phyloP scores from a whole-genome alignment of 2,888 invertebrate genomes.

The Clostera curtula region DNA sequence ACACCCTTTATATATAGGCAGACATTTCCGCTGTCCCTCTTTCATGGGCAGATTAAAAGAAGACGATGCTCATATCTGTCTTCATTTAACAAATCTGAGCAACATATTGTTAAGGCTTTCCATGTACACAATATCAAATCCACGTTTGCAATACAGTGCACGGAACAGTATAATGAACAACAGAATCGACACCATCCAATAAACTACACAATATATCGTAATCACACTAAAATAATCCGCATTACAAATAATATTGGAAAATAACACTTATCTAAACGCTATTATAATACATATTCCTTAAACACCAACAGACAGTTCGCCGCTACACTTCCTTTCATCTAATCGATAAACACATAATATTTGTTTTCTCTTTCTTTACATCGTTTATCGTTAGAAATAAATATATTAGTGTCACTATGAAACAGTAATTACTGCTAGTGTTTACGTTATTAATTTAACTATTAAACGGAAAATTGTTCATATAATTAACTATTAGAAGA shows the following conservation, averaged over 20 bases:
- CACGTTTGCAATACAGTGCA: too few species aligned
- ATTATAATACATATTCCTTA: conserved; percentile 37
- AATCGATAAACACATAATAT: conserved; percentile 33
- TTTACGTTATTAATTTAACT: conserved; percentile 30
- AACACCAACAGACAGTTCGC: conserved; percentile 48
- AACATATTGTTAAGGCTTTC: too few species aligned
- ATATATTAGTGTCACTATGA: conserved; percentile 49
- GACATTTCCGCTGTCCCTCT: too few species aligned
- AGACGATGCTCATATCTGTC: too few species aligned
- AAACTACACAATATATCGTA: conserved; percentile 29
- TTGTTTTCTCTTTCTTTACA: too few species aligned
- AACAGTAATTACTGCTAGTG: conserved; percentile 37
- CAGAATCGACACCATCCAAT: too few species aligned
- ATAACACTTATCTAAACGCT: conserved; percentile 53
- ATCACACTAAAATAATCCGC: conserved; percentile 40
- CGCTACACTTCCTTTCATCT: conserved; percentile 36
- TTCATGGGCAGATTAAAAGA: too few species aligned
- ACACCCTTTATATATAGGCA: too few species aligned
- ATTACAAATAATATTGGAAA: conserved; percentile 37
- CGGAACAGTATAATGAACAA: too few species aligned
- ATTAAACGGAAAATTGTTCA: conserved; percentile 19
- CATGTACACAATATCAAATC: too few species aligned
- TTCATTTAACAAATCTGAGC: too few species aligned
- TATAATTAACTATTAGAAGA: conserved; percentile 7
- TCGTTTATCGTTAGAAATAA: conserved; percentile 52